Percentiles rank a stretch among this genome's conserved stretches.
These are phyloP conservation scores for Leptinotarsa peninsularis DNA, from an alignment of 2,888 invertebrate genomes.

Conservation along the genomic window DNA sequence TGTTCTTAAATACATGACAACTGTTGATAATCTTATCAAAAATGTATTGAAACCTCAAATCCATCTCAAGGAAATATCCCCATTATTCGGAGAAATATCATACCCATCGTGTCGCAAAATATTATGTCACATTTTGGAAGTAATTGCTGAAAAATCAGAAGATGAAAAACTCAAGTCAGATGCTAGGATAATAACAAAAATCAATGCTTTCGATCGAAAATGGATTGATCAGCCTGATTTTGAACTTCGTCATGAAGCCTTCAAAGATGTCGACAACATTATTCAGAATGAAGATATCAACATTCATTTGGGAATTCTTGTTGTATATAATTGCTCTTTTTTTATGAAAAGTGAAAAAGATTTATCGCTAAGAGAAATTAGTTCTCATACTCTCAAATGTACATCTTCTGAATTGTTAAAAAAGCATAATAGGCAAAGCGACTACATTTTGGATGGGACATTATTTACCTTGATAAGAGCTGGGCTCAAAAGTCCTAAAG, in stretches of 20 bases:
- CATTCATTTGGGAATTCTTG: constrained; percentile 76
- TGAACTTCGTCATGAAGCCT: constrained; percentile 82
- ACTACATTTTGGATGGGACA: constrained; percentile 78
- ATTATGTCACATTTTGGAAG: constrained; percentile 73
- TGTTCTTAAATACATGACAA: constrained; percentile 77
- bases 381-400: constrained; percentile 79
- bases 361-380: constrained; percentile 83
- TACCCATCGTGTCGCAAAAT: constrained; percentile 77
- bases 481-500: constrained; percentile 78
- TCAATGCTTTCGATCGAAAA: constrained; percentile 89
- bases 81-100: constrained; percentile 77
- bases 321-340: constrained; percentile 86
- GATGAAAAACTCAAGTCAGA: constrained; percentile 64
- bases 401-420: constrained; percentile 75
- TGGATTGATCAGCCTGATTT: constrained; percentile 97
- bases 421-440: constrained; percentile 71
- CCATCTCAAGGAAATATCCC: constrained; percentile 78
- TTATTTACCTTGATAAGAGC: constrained; percentile 79
- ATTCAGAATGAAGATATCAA: constrained; percentile 69
- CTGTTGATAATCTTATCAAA: constrained; percentile 80
- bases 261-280: constrained; percentile 75
- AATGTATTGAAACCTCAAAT: constrained; percentile 74
- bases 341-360: constrained; percentile 84
- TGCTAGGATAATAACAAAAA: constrained; percentile 71
- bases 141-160: constrained; percentile 70